Base-by-base conservation (phyloP, 1,140 invertebrate species). In the Paralvinella palmiformis region DNA sequence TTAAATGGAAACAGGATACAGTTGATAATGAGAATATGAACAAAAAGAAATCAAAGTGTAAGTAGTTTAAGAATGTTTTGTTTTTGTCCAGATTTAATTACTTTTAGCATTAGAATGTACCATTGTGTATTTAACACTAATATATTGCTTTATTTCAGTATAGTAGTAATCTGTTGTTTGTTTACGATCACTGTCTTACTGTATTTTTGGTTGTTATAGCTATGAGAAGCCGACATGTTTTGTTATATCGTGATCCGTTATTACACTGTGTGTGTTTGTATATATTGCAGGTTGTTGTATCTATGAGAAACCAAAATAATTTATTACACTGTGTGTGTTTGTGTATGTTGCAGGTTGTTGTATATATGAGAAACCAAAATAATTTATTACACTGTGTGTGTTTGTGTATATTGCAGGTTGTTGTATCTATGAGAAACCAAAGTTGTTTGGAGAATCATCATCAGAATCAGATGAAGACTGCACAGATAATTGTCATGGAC, bases 41-140 rank as follows among this genome's bases (percentile, higher is more conserved):
- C 73, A 92, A 90, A 78, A 94, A 92, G 79, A 95, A 95, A 80
- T 94, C 92, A 58, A 96, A 94, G 85, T 94, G 92, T 94, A 84
- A 86, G 85, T 78, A 65, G 24, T 7, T n/a, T n/a, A n/a, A n/a
- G n/a, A n/a, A n/a, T n/a, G n/a, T n/a, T n/a, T n/a, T n/a, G n/a
- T n/a, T n/a, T n/a, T n/a, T n/a, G n/a, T n/a, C n/a, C n/a, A n/a
- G n/a, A n/a, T n/a, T n/a, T n/a, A n/a, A n/a, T n/a, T n/a, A n/a
- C n/a, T n/a, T n/a, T n/a, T n/a, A n/a, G n/a, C n/a, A n/a, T n/a
- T n/a, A n/a, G n/a, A n/a, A n/a, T n/a, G n/a, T n/a, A n/a, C n/a
- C n/a, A n/a, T n/a, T n/a, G n/a, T n/a, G n/a, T n/a, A n/a, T n/a
- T n/a, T n/a, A n/a, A n/a, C n/a, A n/a, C n/a, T n/a, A n/a, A n/a